Evolutionary conservation across 64 coral and sea anemone species (phyloP), one percentile per base, ranked within the genome.

Genomic region (Pachyseris speciosa): DNA sequence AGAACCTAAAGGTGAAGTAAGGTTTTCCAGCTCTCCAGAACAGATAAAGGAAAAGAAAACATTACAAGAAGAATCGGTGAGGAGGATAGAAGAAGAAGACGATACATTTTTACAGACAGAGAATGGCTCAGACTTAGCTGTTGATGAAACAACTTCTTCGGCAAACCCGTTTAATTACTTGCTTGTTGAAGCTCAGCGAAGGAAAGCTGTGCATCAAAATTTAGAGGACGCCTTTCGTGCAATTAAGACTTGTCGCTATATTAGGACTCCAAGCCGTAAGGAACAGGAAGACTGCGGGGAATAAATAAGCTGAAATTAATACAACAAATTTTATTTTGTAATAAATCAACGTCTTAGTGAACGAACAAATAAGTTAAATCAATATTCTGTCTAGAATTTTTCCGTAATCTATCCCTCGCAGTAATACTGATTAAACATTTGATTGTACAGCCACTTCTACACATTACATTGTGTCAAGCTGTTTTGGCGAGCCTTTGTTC

Each of bases 161-260:
- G 77, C 51, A 63, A 81, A 81, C n/a, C 77, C 77, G 24, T 81
- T 81, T 81, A 81, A 81, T 39, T 64, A 81, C 34, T 63, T 81
- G 53, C 55, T 81, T 15, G 20, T 81, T 2, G 33, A 81, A 63
- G 53, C 55, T 27, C 36, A 81, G 8, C 60, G 77, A 39, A n/a
- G 32, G 25, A 81, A 39, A 15, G 52, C 48, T 9, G 1, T 72
- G 0, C 60, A 84, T 77, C 47, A 84, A 83, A 91, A 69, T 91
- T 44, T 84, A 30, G 66, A 91, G 25, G 87, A 89, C 5, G 87
- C 87, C 4, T 64, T 89, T 40, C 32, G 52, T 5, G 73, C 87
- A 0, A 65, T 89, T 22, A 83, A 63, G 61, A 53, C 77, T 29
- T 91, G 89, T 31, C 31, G 89, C 32, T 73, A 91, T 71, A 49